Conservation (phyloP, 2,113 vertebrate species). For the Tricholaema leucomelas region DNA sequence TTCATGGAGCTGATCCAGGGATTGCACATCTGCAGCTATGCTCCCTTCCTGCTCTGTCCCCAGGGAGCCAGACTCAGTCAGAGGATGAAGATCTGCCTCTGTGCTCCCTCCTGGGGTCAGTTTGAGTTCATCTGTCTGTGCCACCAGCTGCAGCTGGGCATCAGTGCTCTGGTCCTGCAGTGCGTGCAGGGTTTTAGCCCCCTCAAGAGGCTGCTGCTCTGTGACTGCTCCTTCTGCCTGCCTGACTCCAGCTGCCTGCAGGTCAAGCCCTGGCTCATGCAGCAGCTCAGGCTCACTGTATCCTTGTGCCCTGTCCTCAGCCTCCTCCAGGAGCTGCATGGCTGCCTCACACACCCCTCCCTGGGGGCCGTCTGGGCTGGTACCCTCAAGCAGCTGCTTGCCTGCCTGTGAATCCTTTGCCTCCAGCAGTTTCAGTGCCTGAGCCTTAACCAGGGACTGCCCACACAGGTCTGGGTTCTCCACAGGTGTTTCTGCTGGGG, state of each 20-base stretch:
- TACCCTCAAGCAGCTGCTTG: neutral
- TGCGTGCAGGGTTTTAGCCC: neutral
- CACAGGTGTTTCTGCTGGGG: neutral
- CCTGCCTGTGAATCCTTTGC: neutral
- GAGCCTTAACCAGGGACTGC: neutral
- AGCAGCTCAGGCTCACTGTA: neutral
- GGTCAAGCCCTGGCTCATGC: neutral
- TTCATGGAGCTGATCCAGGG: neutral
- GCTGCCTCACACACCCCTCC: neutral
- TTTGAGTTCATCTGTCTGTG: neutral
- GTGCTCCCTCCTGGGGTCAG: neutral
- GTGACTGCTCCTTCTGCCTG: neutral
- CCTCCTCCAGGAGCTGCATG: neutral
- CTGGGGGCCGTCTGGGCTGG: neutral
- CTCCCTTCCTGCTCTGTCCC: neutral
- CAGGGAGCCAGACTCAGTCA: fast-evolving
- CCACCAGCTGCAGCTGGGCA: neutral
- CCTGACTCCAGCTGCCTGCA: neutral
- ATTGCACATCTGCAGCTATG: neutral
- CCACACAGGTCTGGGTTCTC: neutral
- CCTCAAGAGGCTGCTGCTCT: neutral
- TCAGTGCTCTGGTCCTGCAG: neutral
- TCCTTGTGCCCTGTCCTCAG: neutral
- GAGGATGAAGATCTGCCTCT: neutral
- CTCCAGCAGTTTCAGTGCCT: neutral